phyloP scores from a whole-genome alignment of 2,888 invertebrate genomes.

The Pristionchus maxplancki region DNA sequence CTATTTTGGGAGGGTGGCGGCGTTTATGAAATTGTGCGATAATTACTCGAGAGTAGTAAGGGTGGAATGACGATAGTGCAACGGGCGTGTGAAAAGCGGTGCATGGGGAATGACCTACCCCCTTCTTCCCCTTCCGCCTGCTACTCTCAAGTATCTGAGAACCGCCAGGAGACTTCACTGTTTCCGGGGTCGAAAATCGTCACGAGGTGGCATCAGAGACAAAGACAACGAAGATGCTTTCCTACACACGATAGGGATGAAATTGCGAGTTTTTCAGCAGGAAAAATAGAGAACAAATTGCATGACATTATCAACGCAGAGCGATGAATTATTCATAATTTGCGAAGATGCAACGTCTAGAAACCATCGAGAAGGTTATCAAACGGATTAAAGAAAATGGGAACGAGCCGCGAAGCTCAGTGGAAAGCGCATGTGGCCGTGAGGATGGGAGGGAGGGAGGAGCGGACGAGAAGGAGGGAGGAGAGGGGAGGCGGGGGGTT shows the following conservation, averaged over 20 bases:
- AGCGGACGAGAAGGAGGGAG: neutral
- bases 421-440: neutral
- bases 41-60: neutral
- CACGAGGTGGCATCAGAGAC: neutral
- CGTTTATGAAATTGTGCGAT: neutral
- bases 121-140: neutral
- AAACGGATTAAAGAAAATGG: neutral
- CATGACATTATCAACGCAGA: neutral
- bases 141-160: neutral
- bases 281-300: neutral
- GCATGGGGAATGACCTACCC: constrained; percentile 14
- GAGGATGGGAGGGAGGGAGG: constrained; percentile 26
- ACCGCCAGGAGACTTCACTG: neutral
- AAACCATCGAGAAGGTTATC: neutral
- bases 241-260: neutral
- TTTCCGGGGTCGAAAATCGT: neutral
- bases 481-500: constrained; percentile 2
- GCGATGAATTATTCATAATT: neutral
- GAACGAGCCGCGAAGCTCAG: neutral
- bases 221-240: neutral
- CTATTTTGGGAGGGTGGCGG: neutral
- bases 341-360: neutral
- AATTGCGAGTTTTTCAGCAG: neutral
- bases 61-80: constrained; percentile 6
- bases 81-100: neutral